These are phyloP conservation scores for Poeciliopsis paucimaculata DNA, from an alignment of 2,797 vertebrate genomes.

Conservation along the genomic window DNA sequence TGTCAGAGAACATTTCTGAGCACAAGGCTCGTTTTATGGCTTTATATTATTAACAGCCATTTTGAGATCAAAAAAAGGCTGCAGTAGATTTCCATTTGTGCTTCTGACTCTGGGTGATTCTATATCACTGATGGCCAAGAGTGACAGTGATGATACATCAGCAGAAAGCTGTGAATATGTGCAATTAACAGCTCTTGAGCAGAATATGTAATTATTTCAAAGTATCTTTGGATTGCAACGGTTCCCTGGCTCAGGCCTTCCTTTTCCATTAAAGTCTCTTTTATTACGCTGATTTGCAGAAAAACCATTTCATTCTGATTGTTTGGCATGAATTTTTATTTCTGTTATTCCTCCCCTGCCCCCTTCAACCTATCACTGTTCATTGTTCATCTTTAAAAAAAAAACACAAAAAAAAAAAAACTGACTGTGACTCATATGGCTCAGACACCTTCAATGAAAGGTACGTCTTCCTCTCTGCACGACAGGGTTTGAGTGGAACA, in stretches of 20 bases:
- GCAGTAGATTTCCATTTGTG: constrained; percentile 25
- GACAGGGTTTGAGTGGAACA: constrained; percentile 45
- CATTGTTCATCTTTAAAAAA: constrained; percentile 56
- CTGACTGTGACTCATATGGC: constrained; percentile 52
- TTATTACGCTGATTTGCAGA: constrained; percentile 66
- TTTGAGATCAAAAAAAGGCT: constrained; percentile 23
- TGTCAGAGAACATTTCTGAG: constrained; percentile 11
- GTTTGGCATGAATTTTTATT: constrained; percentile 65
- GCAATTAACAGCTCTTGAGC: constrained; percentile 59
- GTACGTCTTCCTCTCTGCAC: constrained; percentile 21
- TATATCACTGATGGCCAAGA: constrained; percentile 26
- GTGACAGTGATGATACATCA: constrained; percentile 60
- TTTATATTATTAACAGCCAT: constrained; percentile 21
- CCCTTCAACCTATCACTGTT: constrained; percentile 32
- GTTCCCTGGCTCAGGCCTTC: constrained; percentile 47
- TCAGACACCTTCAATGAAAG: constrained; percentile 53
- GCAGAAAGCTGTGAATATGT: constrained; percentile 48
- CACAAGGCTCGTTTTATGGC: not conserved
- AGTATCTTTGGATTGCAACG: constrained; percentile 59
- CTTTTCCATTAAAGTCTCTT: constrained; percentile 57
- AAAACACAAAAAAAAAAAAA: not conserved
- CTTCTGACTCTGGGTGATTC: constrained; percentile 8
- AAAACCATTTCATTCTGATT: constrained; percentile 65
- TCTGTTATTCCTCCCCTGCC: constrained; percentile 36
- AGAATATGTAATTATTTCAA: constrained; percentile 62